Percentiles rank a stretch among this genome's conserved stretches.
These are phyloP conservation scores for Macrophya alboannulata DNA, from an alignment of 2,888 invertebrate genomes.

Conservation along the genomic window DNA sequence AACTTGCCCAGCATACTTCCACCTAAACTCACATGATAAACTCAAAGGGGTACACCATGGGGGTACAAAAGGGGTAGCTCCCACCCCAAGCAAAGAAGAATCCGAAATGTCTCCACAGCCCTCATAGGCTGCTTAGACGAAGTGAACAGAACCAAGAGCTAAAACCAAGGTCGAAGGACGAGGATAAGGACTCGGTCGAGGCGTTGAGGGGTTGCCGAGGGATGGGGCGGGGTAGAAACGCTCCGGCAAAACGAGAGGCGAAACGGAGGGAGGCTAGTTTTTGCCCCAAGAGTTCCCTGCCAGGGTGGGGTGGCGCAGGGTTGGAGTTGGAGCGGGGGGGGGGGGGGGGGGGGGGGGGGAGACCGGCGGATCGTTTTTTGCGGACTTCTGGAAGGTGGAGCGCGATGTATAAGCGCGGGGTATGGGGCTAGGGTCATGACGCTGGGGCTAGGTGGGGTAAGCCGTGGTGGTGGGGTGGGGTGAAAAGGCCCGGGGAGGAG, in stretches of 20 bases:
- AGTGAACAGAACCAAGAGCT: background rate
- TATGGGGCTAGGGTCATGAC: constrained; percentile 55
- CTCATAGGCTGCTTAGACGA: constrained; percentile 12
- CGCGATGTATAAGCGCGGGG: constrained; percentile 11
- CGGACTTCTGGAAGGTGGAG: constrained; percentile 60
- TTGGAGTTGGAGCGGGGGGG: constrained; percentile 58
- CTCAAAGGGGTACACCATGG: constrained; percentile 15
- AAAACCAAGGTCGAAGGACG: constrained; percentile 32
- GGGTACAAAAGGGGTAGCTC: constrained; percentile 18
- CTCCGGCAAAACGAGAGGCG: constrained; percentile 56
- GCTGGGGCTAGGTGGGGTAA: constrained; percentile 30
- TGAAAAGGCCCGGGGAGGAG: constrained; percentile 52
- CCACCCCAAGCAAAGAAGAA: constrained; percentile 13
- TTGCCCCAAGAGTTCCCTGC: constrained; percentile 61
- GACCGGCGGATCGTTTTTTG: constrained; percentile 58
- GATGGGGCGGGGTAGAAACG: constrained; percentile 47
- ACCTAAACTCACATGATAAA: constrained; percentile 1
- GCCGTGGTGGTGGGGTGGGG: constrained; percentile 35
- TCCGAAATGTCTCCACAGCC: constrained; percentile 41
- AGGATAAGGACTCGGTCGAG: constrained; percentile 32
- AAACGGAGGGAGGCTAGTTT: constrained; percentile 63
- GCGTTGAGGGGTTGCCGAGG: background rate
- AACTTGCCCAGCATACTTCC: constrained; percentile 19
- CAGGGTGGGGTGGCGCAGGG: constrained; percentile 64
- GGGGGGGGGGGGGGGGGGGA: constrained; percentile 57